These are phyloP conservation scores for Campaea margaritaria DNA, from an alignment of 2,888 invertebrate genomes.

Conservation along the genomic window DNA sequence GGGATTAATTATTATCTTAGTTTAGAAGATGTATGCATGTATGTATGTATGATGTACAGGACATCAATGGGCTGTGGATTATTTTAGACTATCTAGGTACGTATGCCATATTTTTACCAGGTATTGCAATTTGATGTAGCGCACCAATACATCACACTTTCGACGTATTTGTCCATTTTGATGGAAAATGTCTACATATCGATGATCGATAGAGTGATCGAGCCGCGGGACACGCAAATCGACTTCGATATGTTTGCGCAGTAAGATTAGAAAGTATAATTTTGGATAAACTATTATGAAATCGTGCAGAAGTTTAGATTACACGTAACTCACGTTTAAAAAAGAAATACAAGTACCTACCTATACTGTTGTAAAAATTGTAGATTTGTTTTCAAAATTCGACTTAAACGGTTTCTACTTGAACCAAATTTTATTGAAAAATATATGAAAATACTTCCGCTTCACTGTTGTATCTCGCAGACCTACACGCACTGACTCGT, in stretches of 20 bases:
- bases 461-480: not conserved
- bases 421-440: not conserved
- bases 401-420: too few species aligned
- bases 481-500: constrained; percentile 4
- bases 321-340: too few species aligned
- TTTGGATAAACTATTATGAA: constrained; percentile 2
- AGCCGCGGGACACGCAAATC: constrained; percentile 40
- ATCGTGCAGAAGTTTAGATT: not conserved
- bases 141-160: constrained; percentile 42
- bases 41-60: too few species aligned
- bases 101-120: not conserved
- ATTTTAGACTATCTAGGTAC: not conserved
- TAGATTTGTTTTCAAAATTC: too few species aligned
- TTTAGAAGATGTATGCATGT: too few species aligned
- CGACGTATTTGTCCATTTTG: constrained; percentile 42
- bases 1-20: too few species aligned
- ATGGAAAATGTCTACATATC: constrained; percentile 40
- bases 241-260: constrained; percentile 21
- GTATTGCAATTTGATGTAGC: constrained; percentile 6
- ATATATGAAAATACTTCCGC: constrained; percentile 5
- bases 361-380: too few species aligned
- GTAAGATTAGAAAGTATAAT: constrained; percentile 7
- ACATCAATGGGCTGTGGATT: too few species aligned
- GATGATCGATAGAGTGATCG: constrained; percentile 43
- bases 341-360: too few species aligned